Evolutionary conservation across 2,888 invertebrate species (phyloP), one percentile per base, ranked within the genome.

Genomic region (Ennomos fuscantarius): DNA sequence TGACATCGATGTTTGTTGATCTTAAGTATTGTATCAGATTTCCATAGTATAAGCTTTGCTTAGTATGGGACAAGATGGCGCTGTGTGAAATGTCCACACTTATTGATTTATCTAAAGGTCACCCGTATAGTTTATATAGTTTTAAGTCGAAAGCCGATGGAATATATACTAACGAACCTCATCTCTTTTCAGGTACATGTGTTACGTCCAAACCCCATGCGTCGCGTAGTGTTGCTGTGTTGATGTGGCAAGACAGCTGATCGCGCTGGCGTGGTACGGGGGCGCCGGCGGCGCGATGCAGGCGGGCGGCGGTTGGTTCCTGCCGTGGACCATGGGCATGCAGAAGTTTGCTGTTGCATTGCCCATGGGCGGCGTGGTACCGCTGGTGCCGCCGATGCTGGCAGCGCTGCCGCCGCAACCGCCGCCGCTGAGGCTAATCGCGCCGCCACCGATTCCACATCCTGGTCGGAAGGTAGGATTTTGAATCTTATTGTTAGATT

Each of bases 181-280:
- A 24, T 68, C 46, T 58, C 50, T 82, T 87, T 82, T 82, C 73
- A 91, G 91, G 91, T 91, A 87, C 69, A 76, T 62, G 80, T 85
- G 86, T 72, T 80, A 83, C 63, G 40, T 42, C 31, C 42, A 66
- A 46, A 49, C 68, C 70, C 62, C 62, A 69, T 81, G 84, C 64
- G 43, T 48, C 32, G 66, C 55, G 49, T 54, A 51, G 67, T 75
- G 79, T 65, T 75, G 78, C 65, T 70, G 78, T 69, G 77, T 87
- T 82, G 72, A 87, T 88, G 89, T 81, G 87, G 84, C 71, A 70
- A 72, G 42, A 51, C 51, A 83, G 84, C 71, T 83, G 83, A 86
- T 86, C 87, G 86, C 76, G 82, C 90, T 92, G 91, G 92, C 91
- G 89, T 92, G 92, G 92, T 91, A 90, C 91, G 88, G 91, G 74